These are phyloP conservation scores for Diarsia mendica DNA, from an alignment of 2,888 invertebrate genomes.

Conservation along the genomic window DNA sequence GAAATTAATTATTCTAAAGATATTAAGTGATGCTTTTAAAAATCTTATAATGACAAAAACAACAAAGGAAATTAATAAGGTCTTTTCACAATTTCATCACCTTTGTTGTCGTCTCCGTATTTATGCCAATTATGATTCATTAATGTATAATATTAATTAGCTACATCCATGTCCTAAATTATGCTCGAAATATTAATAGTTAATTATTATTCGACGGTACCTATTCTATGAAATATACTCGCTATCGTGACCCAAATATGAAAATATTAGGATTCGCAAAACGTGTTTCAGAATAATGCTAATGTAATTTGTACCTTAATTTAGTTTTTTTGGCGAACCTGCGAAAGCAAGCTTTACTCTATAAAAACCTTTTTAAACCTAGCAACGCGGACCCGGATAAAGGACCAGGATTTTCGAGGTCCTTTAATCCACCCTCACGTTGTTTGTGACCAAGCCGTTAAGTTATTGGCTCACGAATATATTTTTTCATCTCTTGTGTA, in stretches of 20 bases:
- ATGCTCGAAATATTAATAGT: constrained; percentile 16
- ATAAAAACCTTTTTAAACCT: constrained; percentile 40
- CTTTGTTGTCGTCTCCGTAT: not conserved
- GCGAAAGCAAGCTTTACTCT: constrained; percentile 18
- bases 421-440: constrained; percentile 27
- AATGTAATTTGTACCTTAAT: constrained; percentile 59
- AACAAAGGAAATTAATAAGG: not conserved
- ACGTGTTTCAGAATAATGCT: constrained; percentile 58
- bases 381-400: constrained; percentile 21
- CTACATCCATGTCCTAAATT: constrained; percentile 16
- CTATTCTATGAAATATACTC: constrained; percentile 38
- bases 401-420: constrained; percentile 25
- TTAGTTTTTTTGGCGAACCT: constrained; percentile 51
- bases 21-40: not conserved
- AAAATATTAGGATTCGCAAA: constrained; percentile 49
- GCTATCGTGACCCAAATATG: constrained; percentile 42
- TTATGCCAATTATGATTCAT: constrained; percentile 14
- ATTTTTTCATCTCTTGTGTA: not conserved
- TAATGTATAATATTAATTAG: constrained; percentile 32
- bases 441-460: constrained; percentile 15
- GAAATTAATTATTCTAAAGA: not conserved
- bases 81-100: not conserved
- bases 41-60: not conserved
- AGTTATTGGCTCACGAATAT: constrained; percentile 17
- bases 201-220: constrained; percentile 43